Evolutionary conservation across 2,888 invertebrate genomes (phyloP).

Genomic region (Bellardia pandia): DNA sequence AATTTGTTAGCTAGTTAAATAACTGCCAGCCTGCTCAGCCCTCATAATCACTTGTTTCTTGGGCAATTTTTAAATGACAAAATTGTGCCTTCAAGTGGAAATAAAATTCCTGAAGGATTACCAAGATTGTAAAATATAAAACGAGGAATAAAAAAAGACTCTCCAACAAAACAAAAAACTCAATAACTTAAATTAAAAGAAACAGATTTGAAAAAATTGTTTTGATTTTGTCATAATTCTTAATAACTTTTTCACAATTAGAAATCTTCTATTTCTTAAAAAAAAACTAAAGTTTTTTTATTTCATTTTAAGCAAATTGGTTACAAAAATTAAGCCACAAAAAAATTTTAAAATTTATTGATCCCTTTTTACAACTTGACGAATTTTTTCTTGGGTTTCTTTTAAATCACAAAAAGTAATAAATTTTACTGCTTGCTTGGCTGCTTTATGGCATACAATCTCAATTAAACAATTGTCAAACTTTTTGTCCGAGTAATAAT

Average conservation of each 20-base stretch:
- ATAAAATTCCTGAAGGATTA: conserved; percentile 59
- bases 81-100: conserved; percentile 61
- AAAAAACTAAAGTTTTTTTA: background rate
- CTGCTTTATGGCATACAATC: background rate
- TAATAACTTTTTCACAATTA: background rate
- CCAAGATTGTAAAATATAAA: conserved; percentile 47
- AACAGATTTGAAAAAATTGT: conserved; percentile 14
- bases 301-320: background rate
- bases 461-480: conserved; percentile 54
- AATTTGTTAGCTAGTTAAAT: conserved; percentile 43
- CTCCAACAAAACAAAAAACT: background rate
- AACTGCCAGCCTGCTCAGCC: background rate
- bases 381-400: conserved; percentile 21
- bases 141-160: conserved; percentile 14
- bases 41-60: background rate
- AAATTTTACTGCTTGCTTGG: background rate
- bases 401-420: background rate
- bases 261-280: background rate
- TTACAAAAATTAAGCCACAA: background rate
- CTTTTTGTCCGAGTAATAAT: conserved; percentile 20
- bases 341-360: conserved; percentile 46
- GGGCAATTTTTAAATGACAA: conserved; percentile 42
- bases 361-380: conserved; percentile 56
- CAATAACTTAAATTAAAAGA: conserved; percentile 30
- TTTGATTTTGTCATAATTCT: background rate